phyloP scores from a whole-genome alignment of 2,113 vertebrate genomes.

The Cynocephalus volans region DNA sequence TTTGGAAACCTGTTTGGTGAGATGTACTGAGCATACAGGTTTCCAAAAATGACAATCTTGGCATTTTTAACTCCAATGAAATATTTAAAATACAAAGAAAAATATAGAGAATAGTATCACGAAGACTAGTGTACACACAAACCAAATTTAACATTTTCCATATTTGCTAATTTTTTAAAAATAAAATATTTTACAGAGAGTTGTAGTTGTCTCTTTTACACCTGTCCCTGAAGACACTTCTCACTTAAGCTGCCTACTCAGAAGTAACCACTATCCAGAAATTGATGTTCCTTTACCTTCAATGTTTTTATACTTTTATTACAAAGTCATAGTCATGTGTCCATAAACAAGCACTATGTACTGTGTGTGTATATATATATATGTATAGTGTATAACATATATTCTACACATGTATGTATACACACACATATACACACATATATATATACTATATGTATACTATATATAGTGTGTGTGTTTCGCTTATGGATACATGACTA shows the following conservation, averaged over 20 bases:
- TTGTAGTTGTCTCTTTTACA: background rate
- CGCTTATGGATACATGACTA: background rate
- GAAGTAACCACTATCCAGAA: background rate
- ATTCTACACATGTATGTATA: too few relatives aligned
- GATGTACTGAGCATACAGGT: background rate
- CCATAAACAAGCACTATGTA: background rate
- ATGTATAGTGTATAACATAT: too few relatives aligned
- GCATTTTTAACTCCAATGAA: slow-evolving; percentile 11
- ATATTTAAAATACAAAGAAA: slow-evolving; percentile 40
- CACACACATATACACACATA: too few relatives aligned
- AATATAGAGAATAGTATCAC: background rate
- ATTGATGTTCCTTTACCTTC: background rate
- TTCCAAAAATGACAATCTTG: slow-evolving; percentile 33
- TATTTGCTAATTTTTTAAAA: slow-evolving; percentile 47
- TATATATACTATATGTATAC: too few relatives aligned
- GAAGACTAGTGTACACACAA: background rate
- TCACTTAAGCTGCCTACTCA: background rate
- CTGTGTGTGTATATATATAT: too few relatives aligned
- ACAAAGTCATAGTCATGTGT: background rate
- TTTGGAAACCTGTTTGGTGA: slow-evolving; percentile 51
- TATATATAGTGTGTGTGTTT: too few relatives aligned
- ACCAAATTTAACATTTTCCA: background rate
- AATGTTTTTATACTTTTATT: slow-evolving; percentile 1
- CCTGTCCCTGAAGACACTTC: background rate
- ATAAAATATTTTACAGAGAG: background rate